phyloP scores from a whole-genome alignment of 2,797 vertebrate genomes.

The Adelosebastes latens region DNA sequence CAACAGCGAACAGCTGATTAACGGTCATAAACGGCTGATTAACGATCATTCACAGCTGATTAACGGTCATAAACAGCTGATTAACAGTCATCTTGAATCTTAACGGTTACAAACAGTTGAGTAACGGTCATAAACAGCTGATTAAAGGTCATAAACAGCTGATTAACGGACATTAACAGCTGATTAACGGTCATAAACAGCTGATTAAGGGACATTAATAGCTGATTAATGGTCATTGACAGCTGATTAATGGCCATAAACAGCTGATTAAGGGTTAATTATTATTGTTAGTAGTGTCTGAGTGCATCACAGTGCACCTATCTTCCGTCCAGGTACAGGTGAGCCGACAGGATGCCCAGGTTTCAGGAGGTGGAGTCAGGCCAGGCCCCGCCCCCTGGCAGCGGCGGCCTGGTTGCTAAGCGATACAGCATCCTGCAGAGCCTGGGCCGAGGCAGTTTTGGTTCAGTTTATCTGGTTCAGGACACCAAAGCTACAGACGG shows the following conservation, averaged over 20 bases:
- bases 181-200: neutral
- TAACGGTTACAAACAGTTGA: neutral
- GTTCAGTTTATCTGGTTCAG: constrained; percentile 35
- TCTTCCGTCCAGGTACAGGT: constrained; percentile 2
- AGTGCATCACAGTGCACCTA: neutral
- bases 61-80: neutral
- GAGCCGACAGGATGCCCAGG: constrained; percentile 20
- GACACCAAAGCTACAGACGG: constrained; percentile 18
- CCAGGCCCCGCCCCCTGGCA: neutral
- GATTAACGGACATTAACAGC: neutral
- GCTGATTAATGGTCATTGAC: neutral
- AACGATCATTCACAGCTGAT: neutral
- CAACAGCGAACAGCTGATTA: neutral
- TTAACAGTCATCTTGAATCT: neutral
- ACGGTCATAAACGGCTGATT: neutral
- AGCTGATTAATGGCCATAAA: neutral
- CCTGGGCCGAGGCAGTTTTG: constrained; percentile 38
- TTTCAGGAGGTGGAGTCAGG: constrained; percentile 30
- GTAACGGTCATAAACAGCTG: neutral
- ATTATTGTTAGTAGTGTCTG: neutral
- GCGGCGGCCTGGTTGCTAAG: constrained; percentile 6
- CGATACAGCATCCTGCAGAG: constrained; percentile 33
- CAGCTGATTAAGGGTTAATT: neutral
- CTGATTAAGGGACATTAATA: neutral
- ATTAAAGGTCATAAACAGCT: neutral